Conservation (phyloP, 92 coral and sea anemone species). For the Zoanthus sociatus region DNA sequence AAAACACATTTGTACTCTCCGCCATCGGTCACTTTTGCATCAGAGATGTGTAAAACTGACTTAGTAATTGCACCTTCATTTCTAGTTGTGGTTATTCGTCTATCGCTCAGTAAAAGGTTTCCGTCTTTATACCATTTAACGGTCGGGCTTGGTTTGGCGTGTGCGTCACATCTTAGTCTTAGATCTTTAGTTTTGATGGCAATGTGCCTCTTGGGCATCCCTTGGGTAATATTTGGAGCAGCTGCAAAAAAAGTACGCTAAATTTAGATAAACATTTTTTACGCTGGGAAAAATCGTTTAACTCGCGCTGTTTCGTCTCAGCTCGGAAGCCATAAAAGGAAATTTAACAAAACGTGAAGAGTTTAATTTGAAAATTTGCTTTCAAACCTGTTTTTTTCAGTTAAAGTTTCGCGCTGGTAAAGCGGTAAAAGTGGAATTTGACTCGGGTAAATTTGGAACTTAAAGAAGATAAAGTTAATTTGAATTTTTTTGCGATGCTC, state of each 20-base stretch:
- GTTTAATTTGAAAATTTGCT: too few species aligned
- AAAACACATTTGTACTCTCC: conserved; percentile 18
- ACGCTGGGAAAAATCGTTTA: background rate
- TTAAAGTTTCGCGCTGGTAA: too few species aligned
- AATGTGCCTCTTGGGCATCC: background rate
- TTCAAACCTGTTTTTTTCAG: too few species aligned
- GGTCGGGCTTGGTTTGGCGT: conserved; percentile 15
- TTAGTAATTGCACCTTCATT: background rate
- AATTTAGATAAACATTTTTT: too few species aligned
- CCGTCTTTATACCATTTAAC: conserved; percentile 31
- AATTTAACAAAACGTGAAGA: too few species aligned
- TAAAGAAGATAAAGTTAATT: too few species aligned
- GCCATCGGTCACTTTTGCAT: background rate
- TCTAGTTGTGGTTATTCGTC: background rate
- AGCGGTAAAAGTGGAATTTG: too few species aligned
- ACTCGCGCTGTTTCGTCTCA: too few species aligned
- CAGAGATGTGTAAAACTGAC: conserved; percentile 21
- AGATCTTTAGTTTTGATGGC: background rate
- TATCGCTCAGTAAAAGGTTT: background rate
- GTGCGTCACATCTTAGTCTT: conserved; percentile 12
- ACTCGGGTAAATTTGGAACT: too few species aligned
- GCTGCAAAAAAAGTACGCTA: background rate
- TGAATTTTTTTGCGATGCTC: too few species aligned
- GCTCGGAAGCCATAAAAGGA: too few species aligned
- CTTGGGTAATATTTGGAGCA: background rate